These are phyloP conservation scores for Canis aureus DNA, from an alignment of 2,113 vertebrate species.

Conservation along the genomic window DNA sequence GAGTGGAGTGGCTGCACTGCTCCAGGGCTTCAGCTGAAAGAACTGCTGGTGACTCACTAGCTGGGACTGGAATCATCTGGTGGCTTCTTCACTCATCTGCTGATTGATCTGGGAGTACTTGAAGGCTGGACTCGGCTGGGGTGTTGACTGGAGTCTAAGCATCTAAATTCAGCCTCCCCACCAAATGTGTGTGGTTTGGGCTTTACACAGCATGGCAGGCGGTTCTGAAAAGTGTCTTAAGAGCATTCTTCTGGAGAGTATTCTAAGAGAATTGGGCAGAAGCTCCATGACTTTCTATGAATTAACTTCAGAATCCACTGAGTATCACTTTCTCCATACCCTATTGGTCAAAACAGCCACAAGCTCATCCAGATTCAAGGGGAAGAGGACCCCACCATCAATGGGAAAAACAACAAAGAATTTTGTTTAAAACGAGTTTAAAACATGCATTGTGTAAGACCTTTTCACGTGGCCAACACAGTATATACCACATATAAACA, in stretches of 20 bases:
- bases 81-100: neutral
- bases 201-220: neutral
- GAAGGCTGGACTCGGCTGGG: neutral
- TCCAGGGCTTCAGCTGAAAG: neutral
- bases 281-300: neutral
- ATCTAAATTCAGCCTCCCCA: neutral
- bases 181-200: neutral
- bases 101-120: neutral
- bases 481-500: neutral
- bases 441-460: neutral
- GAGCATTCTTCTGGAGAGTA: neutral
- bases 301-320: neutral
- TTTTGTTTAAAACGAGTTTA: neutral
- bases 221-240: neutral
- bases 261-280: neutral
- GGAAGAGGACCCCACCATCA: neutral
- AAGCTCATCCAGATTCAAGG: neutral
- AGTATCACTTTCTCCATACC: neutral
- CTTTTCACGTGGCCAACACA: neutral
- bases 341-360: neutral
- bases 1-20: neutral
- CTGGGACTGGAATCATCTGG: neutral
- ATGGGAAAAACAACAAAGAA: neutral
- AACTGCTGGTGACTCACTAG: neutral
- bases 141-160: neutral